These are phyloP conservation scores for Channa maculata DNA, from an alignment of 2,113 vertebrate genomes.

Conservation along the genomic window DNA sequence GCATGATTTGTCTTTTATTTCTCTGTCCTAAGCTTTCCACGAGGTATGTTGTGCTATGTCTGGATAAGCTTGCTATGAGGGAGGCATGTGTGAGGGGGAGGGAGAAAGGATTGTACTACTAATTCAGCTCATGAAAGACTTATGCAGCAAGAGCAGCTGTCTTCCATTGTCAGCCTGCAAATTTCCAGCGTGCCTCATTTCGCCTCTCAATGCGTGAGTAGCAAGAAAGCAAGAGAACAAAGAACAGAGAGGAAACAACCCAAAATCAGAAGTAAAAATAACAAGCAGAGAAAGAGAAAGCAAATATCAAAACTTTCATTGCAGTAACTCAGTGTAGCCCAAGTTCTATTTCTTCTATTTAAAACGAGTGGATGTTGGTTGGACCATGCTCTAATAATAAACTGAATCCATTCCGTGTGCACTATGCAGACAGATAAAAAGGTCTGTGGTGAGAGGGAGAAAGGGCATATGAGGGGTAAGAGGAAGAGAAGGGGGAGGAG, in stretches of 20 bases:
- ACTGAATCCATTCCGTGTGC: slow-evolving; percentile 64
- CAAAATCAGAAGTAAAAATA: slow-evolving; percentile 46
- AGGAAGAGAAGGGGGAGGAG: slow-evolving; percentile 16
- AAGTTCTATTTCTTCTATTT: slow-evolving; percentile 54
- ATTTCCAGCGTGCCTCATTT: slow-evolving; percentile 85
- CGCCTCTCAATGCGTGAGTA: slow-evolving; percentile 79
- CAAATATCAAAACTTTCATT: slow-evolving; percentile 61
- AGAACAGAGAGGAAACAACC: slow-evolving; percentile 60
- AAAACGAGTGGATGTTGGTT: slow-evolving; percentile 66
- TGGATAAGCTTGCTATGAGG: slow-evolving; percentile 68
- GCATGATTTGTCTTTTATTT: slow-evolving; percentile 64
- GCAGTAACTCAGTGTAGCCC: slow-evolving; percentile 39
- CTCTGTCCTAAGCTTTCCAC: slow-evolving; percentile 68
- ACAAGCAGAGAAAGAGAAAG: slow-evolving; percentile 34
- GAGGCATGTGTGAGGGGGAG: slow-evolving; percentile 67
- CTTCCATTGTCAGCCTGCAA: slow-evolving; percentile 84
- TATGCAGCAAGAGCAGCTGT: slow-evolving; percentile 84
- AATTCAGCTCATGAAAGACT: slow-evolving; percentile 87
- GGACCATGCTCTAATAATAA: slow-evolving; percentile 78
- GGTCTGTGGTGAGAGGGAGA: slow-evolving; percentile 56
- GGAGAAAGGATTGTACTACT: slow-evolving; percentile 77
- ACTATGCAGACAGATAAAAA: slow-evolving; percentile 62
- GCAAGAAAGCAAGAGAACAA: slow-evolving; percentile 59
- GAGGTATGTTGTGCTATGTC: slow-evolving; percentile 72
- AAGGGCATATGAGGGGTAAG: slow-evolving; percentile 74